Conservation (phyloP, 2,888 invertebrate species). For the Sympetrum striolatum region DNA sequence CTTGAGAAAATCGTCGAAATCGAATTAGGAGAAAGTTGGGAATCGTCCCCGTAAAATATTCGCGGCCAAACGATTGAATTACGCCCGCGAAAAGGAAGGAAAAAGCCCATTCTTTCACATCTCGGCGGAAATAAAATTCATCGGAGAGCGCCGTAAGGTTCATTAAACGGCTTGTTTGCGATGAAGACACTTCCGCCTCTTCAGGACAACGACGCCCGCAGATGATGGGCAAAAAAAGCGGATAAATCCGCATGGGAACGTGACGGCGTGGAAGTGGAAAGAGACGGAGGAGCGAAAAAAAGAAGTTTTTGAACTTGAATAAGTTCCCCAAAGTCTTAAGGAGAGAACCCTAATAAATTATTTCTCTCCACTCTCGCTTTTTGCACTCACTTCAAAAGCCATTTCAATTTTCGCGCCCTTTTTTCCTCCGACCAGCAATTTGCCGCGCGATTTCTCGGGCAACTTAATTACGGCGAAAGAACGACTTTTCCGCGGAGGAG, state of each 20-base stretch:
- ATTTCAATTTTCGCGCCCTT: slow-evolving; percentile 43
- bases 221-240: slow-evolving; percentile 12
- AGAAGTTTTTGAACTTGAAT: slow-evolving; percentile 25
- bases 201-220: slow-evolving; percentile 11
- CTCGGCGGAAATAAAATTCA: background rate
- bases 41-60: background rate
- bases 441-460: slow-evolving; percentile 42
- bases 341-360: slow-evolving; percentile 43
- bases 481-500: slow-evolving; percentile 35
- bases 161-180: slow-evolving; percentile 12
- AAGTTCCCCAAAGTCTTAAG: slow-evolving; percentile 37
- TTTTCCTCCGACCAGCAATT: slow-evolving; percentile 34
- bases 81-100: background rate
- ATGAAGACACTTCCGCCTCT: slow-evolving; percentile 2
- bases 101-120: background rate
- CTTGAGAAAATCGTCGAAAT: background rate
- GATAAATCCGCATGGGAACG: slow-evolving; percentile 17
- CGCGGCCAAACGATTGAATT: background rate
- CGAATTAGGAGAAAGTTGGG: background rate
- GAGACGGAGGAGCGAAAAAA: background rate
- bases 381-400: slow-evolving; percentile 43
- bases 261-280: slow-evolving; percentile 14
- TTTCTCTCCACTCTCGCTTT: slow-evolving; percentile 43
- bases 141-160: background rate
- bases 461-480: slow-evolving; percentile 42